A percentile compares a stretch with the other conserved stretches of the same genome.
Evolutionary conservation across 2,113 vertebrate species (phyloP).

Genomic region (Bambusicola thoracicus): DNA sequence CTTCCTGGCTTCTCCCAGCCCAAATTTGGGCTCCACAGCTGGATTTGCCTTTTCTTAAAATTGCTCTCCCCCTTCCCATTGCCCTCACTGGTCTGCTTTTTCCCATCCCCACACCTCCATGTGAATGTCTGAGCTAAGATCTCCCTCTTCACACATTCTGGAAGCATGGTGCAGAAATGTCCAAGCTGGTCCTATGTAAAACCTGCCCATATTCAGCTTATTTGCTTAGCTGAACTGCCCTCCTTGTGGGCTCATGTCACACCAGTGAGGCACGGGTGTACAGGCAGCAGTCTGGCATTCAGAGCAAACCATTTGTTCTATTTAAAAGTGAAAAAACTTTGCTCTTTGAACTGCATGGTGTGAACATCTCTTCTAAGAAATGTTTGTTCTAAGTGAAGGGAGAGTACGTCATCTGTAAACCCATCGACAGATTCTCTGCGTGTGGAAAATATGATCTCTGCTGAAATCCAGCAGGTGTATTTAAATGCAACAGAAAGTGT

Average conservation of each 20-base stretch:
- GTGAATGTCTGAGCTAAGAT: background rate
- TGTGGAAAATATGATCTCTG: background rate
- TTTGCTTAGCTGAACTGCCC: background rate
- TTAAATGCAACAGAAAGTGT: background rate
- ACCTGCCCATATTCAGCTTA: background rate
- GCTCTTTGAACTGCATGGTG: background rate
- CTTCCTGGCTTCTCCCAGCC: background rate
- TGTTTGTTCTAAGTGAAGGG: background rate
- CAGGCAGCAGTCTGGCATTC: background rate
- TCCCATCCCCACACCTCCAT: rapidly evolving
- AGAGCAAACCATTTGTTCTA: background rate
- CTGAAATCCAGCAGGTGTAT: background rate
- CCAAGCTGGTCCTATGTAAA: background rate
- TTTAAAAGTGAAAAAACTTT: background rate
- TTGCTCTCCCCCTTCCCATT: background rate
- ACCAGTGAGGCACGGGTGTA: background rate
- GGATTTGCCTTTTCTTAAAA: background rate
- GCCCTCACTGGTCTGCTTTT: background rate
- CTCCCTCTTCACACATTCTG: background rate
- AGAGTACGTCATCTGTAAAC: background rate
- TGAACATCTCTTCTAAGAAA: background rate
- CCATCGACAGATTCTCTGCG: background rate
- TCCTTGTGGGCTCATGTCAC: rapidly evolving
- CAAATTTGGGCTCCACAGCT: background rate
- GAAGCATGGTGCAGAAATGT: background rate